Evolutionary conservation across 2,888 invertebrate species (phyloP), one percentile per base, ranked within the genome.

Genomic region (Drosophila testacea): DNA sequence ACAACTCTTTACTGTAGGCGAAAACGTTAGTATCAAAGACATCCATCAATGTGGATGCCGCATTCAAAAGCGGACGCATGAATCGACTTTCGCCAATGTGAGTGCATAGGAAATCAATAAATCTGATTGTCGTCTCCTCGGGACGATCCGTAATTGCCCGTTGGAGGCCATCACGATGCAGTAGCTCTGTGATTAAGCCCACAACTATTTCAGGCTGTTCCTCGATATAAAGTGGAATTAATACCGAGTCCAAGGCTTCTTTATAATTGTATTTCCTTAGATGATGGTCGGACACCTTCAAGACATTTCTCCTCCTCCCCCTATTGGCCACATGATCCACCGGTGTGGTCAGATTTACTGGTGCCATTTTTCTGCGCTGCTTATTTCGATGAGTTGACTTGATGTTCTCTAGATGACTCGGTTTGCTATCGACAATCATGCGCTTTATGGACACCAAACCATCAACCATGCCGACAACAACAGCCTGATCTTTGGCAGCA

Each of bases 381-480:
- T 50, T 62, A 0, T 4, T 4, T 5, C 44, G 32, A 3, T 7
- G 32, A 4, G 60, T 66, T 42, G 52, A 54, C 7, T 59, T 70
- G 6, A 75, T 86, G 61, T 88, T 92, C 73, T 92, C 91, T 62
- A 88, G 54, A 78, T 90, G 52, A 88, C 91, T 92, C 4, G 81
- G 81, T 48, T 94, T 63, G 36, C 78, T 78, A 4, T 77, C 94
- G 70, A 95, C 94, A 87, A 96, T 96, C 90, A 96, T 94, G 90
- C 96, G 95, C 86, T 96, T 95, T 67, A 99, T 95, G 7, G 98
- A 97, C 74, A 99, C 95, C 47, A 98, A 94, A 47, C 98, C 98
- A 93, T 98, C 98, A 7, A 96, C 95, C 96, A 98, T 97, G 28
- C 99, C 99, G 30, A 96, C 97, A 6, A 96, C 97, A 72, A 99